Percentiles rank a stretch among this genome's conserved stretches.
phyloP scores from a whole-genome alignment of 1,140 invertebrate genomes.

The Trichonephila clavata region DNA sequence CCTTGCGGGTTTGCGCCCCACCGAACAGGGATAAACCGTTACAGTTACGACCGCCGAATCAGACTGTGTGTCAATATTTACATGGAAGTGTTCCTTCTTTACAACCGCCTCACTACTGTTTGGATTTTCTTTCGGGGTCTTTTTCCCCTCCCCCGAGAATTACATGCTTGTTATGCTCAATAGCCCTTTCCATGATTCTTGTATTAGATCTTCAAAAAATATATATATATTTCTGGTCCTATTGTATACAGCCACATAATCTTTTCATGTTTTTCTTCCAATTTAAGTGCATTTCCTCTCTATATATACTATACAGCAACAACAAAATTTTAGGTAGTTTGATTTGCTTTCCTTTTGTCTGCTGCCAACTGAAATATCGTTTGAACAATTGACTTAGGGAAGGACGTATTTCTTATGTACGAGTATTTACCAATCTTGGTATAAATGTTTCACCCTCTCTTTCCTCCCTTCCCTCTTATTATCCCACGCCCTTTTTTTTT shows the following conservation, averaged over 20 bases:
- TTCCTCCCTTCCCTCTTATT: no score
- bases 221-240: background rate
- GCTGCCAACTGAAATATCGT: no score
- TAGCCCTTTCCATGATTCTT: background rate
- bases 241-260: background rate
- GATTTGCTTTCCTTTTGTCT: no score
- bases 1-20: constrained; percentile 18
- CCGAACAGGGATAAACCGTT: constrained; percentile 3
- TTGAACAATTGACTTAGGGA: no score
- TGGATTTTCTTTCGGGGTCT: background rate
- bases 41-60: constrained; percentile 20
- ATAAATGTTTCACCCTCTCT: no score
- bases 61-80: constrained; percentile 36
- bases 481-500: no score
- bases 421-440: no score
- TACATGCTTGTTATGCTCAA: background rate
- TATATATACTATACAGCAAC: no score
- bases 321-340: no score
- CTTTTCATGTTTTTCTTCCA: background rate
- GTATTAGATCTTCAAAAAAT: background rate
- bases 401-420: no score
- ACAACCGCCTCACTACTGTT: background rate
- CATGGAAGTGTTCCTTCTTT: constrained; percentile 1
- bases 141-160: background rate
- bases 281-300: background rate